Evolutionary conservation across 1,140 invertebrate genomes (phyloP), one percentile per base, ranked within the genome.

Genomic region (Mya arenaria): DNA sequence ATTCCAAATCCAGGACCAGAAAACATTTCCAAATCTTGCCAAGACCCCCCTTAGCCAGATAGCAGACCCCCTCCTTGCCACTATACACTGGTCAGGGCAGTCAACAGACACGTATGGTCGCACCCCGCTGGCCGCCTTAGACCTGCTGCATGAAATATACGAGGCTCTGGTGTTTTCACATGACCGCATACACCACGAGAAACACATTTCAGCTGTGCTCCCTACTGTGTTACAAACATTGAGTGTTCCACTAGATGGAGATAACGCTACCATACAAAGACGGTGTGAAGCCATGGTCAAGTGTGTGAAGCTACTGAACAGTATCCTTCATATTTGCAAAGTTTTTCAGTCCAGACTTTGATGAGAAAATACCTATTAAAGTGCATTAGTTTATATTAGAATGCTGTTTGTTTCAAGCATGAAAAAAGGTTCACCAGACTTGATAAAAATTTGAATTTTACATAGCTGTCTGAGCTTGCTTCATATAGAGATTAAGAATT

Each of bases 101-200:
- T 75, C 84, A 10, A 73, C 85, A 0, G 84, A 87, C 25, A 74
- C 74, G 13, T 72, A 86, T 55, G 71, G 84, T 44, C 71, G 68
- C n/a, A 85, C 87, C 19, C 74, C 87, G 17, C 63, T 89, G 36
- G 63, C 56, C 41, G 88, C 90, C 39, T 79, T 88, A 30, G 88
- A 90, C 19, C 86, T 91, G 4, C 69, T 88, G 2, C 84, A 74
- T 32, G 89, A 91, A 72, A 86, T 91, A 58, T 90, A 89, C 72
- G 89, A 91, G 85, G 87, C 88, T 63, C 23, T 88, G 80, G 73
- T 90, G 36, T 87, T 87, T 63, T 86, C 87, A 19, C 85, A 85
- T 52, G 69, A 68, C 13, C 85, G 77, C 55, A 71, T 85, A 4
- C 71, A 89, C 37, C 82, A 84, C 56, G 83, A 79, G 0, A 69